Evolutionary conservation across 30 jellyfish, hydroid and myxozoan species (phyloP).

Genomic region (Turritopsis rubra): DNA sequence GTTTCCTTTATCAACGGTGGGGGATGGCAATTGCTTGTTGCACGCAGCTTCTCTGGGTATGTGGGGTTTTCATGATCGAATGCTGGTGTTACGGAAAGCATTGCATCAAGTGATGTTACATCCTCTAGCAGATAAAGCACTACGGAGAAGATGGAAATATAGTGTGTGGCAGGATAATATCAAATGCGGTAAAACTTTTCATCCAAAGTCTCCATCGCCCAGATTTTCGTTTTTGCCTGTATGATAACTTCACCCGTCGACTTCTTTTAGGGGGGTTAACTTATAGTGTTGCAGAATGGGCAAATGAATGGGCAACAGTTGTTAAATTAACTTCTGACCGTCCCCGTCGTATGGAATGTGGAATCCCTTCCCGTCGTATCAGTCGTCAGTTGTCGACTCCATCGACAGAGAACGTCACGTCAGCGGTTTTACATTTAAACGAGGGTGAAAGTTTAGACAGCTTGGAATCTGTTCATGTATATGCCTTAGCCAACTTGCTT

Average conservation of each 20-base stretch:
- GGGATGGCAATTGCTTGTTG: constrained; percentile 90
- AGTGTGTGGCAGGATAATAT: constrained; percentile 71
- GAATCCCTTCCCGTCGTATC: constrained; percentile 43
- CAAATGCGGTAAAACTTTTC: constrained; percentile 35
- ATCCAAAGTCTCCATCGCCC: too few species aligned
- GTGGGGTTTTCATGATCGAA: constrained; percentile 94
- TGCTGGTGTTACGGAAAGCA: constrained; percentile 64
- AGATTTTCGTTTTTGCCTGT: too few species aligned
- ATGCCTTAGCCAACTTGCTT: constrained; percentile 67
- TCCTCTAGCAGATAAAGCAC: constrained; percentile 41
- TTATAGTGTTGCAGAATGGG: constrained; percentile 67
- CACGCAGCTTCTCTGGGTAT: constrained; percentile 93
- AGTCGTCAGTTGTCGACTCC: constrained; percentile 59
- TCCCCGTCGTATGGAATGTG: constrained; percentile 42
- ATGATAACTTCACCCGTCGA: too few species aligned
- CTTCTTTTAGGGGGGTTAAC: constrained; percentile 70
- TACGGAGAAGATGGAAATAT: constrained; percentile 84
- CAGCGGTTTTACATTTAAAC: neutral
- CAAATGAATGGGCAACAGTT: constrained; percentile 66
- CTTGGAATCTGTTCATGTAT: constrained; percentile 78
- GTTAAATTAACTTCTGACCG: constrained; percentile 67
- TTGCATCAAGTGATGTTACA: constrained; percentile 42
- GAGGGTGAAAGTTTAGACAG: constrained; percentile 70
- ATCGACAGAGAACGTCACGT: constrained; percentile 30
- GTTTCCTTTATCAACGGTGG: constrained; percentile 84